Evolutionary conservation across 1,140 invertebrate species (phyloP).

Genomic region (Orius laevigatus): DNA sequence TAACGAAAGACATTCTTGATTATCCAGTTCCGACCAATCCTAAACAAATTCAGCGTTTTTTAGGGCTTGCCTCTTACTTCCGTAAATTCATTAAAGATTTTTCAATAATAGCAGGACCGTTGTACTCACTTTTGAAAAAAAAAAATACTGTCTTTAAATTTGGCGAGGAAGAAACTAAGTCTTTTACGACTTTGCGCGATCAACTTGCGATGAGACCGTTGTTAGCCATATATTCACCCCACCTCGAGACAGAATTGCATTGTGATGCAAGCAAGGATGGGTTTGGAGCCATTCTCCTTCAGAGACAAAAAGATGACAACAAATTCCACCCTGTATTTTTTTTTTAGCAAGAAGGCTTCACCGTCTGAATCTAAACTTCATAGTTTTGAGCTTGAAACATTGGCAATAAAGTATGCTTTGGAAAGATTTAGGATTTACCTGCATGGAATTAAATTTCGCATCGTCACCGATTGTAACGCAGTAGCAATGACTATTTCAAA

Average conservation of each 20-base stretch:
- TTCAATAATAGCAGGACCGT: not conserved
- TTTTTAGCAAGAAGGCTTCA: not conserved
- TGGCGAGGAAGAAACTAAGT: slow-evolving; percentile 2
- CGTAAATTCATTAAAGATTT: not conserved
- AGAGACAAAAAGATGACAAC: not conserved
- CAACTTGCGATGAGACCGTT: not conserved
- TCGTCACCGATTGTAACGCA: slow-evolving; percentile 3
- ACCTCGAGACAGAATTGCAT: not conserved
- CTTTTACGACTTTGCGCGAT: not conserved
- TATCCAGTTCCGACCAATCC: not conserved
- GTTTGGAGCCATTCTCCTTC: slow-evolving; percentile 1
- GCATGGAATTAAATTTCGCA: not conserved
- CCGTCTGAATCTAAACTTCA: not conserved
- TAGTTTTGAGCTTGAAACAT: slow-evolving; percentile 2
- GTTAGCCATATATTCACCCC: not conserved
- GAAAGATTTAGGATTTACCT: not conserved
- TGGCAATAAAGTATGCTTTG: not conserved
- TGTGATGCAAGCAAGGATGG: not conserved
- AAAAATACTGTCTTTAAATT: slow-evolving; percentile 2
- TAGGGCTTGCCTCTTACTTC: not conserved
- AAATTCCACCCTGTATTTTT: slow-evolving; percentile 2
- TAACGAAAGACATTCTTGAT: not conserved
- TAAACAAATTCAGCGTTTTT: not conserved
- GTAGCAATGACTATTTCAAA: not conserved
- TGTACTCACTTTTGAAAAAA: no score